Base-by-base conservation (phyloP, 2,113 vertebrate species). In the Stomatorhinus ivindoensis region DNA sequence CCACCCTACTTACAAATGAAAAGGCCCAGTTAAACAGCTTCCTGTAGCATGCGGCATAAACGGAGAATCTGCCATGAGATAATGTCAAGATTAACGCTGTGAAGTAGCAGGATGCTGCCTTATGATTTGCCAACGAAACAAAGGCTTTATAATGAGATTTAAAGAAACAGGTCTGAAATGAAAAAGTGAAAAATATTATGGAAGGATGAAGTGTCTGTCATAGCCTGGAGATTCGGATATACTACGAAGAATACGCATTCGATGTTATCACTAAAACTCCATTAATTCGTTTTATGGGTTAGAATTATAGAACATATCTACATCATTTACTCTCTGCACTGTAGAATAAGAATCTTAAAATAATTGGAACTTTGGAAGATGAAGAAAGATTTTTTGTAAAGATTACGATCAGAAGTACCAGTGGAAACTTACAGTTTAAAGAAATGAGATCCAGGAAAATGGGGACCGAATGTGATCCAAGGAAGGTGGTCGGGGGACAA, bases 1-100 rank as follows among this genome's bases (percentile, higher is more conserved):
- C 87, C 90, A 89, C 88, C 89, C 90, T 90, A 90, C 89, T 90
- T 89, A 89, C 84, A 91, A 84, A 88, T 48, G 82, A 50, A 17
- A 73, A 73, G 17, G 15, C 58, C 73, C 89, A 13, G 48, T 13
- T 50, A 53, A 89, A 86, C 50, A 24, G 10, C 47, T 58, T 90
- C 82, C 17, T 27, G 31, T 31, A 61, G 89, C 55, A 53, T 61
- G 84, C 24, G 35, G 46, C 2, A 11, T 5, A 86, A 15, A 31
- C 15, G 5, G 19, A 27, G 11, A 51, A 51, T 50, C 24, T 50
- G 24, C 85, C 24, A 3, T 86, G 85, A n/a, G 47, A 19, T 35
- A 86, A 86, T 86, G 46, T 51, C 24, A 35, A 86, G 85, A 86
- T 50, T 35, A 53, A 53, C 15, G n/a, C 42, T 7, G 10, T 27